phyloP scores from a whole-genome alignment of 2,797 vertebrate genomes.

The Gymnodraco acuticeps region DNA sequence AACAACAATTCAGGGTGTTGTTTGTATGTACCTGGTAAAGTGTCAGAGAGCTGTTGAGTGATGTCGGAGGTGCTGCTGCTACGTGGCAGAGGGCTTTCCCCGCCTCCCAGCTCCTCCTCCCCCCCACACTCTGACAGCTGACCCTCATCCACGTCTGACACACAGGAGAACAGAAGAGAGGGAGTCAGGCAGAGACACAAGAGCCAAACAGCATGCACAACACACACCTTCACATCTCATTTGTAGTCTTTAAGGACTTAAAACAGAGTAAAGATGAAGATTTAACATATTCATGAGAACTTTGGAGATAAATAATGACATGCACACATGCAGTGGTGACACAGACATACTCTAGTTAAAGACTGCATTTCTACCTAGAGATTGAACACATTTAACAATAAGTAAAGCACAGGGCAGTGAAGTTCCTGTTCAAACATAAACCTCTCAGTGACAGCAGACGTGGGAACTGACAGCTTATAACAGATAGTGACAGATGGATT shows the following conservation, averaged over 20 bases:
- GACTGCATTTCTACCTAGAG: slow-evolving; percentile 6
- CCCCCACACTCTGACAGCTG: slow-evolving; percentile 87
- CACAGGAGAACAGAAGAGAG: slow-evolving; percentile 17
- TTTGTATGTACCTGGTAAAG: slow-evolving; percentile 86
- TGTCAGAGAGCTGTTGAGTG: slow-evolving; percentile 88
- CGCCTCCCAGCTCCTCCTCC: slow-evolving; percentile 84
- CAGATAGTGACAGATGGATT: slow-evolving; percentile 33
- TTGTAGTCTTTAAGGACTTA: slow-evolving; percentile 20
- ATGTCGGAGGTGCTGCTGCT: slow-evolving; percentile 97
- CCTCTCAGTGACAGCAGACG: slow-evolving; percentile 10
- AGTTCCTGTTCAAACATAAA: slow-evolving; percentile 22
- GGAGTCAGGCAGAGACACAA: slow-evolving; percentile 4
- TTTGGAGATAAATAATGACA: slow-evolving; percentile 20
- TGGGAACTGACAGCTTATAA: background rate
- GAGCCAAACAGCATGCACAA: background rate
- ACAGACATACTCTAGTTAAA: slow-evolving; percentile 19
- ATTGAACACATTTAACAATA: background rate
- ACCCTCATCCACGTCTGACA: slow-evolving; percentile 93
- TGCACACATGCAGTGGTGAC: slow-evolving; percentile 62
- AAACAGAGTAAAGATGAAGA: background rate
- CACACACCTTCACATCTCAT: slow-evolving; percentile 7
- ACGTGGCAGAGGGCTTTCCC: slow-evolving; percentile 88
- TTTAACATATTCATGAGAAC: slow-evolving; percentile 19
- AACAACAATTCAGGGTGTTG: background rate
- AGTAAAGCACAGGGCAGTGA: slow-evolving; percentile 11